Conservation (phyloP, 2,888 invertebrate genomes). For the Cylindroiulus punctatus region DNA sequence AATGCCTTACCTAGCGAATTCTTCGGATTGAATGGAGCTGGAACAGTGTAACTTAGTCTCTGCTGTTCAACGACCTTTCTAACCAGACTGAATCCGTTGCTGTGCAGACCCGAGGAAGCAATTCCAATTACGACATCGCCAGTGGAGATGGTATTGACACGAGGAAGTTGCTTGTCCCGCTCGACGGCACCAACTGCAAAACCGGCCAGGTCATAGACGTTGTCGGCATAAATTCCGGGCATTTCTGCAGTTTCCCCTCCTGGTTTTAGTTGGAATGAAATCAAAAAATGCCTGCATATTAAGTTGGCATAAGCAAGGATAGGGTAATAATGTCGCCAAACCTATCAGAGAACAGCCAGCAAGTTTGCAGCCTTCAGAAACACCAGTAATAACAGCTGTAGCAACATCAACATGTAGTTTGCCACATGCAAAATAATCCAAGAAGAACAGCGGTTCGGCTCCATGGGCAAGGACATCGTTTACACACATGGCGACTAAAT, state of each 20-base stretch:
- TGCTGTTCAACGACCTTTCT: conserved; percentile 77
- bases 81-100: conserved; percentile 92
- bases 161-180: conserved; percentile 77
- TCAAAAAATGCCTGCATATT: background rate
- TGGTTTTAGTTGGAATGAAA: conserved; percentile 65
- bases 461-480: conserved; percentile 96
- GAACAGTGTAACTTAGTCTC: conserved; percentile 51
- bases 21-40: conserved; percentile 58
- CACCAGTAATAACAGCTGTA: conserved; percentile 81
- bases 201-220: conserved; percentile 95
- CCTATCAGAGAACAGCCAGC: conserved; percentile 91
- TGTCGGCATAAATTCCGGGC: conserved; percentile 89
- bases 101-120: conserved; percentile 91
- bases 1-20: conserved; percentile 58
- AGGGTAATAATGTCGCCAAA: conserved; percentile 65
- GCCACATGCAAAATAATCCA: conserved; percentile 97
- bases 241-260: conserved; percentile 97
- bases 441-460: conserved; percentile 93
- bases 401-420: conserved; percentile 81
- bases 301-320: background rate
- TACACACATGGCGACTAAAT: conserved; percentile 97
- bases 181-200: conserved; percentile 95
- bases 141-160: conserved; percentile 72
- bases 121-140: conserved; percentile 88
- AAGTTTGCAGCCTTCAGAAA: conserved; percentile 85